Evolutionary conservation across 2,797 vertebrate genomes (phyloP).

Genomic region (Phaenicophaeus curvirostris): DNA sequence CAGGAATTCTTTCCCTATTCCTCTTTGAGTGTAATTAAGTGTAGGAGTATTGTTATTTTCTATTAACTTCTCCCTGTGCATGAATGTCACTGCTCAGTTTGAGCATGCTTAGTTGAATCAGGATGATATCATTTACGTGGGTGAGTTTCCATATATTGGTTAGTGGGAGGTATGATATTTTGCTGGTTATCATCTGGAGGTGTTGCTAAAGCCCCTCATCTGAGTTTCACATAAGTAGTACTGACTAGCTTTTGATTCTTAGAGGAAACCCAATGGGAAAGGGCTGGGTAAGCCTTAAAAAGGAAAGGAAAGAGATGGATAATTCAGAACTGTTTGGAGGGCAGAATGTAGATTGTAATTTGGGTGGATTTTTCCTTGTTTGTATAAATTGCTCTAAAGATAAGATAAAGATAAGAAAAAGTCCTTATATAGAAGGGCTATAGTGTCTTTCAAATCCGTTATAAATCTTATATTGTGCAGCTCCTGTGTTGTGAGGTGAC

Average conservation of each 20-base stretch:
- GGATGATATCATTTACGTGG: conserved; percentile 48
- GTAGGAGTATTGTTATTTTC: conserved; percentile 49
- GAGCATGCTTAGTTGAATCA: conserved; percentile 49
- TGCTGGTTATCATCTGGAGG: conserved; percentile 57
- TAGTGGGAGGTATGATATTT: conserved; percentile 70
- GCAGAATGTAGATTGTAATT: not conserved
- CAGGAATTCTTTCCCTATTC: conserved; percentile 3
- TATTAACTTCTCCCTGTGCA: not conserved
- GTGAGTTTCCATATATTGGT: conserved; percentile 62
- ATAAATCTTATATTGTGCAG: not conserved
- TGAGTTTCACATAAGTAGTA: conserved; percentile 29
- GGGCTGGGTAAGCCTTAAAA: not conserved
- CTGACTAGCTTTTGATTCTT: conserved; percentile 35
- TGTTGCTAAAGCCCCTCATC: conserved; percentile 54
- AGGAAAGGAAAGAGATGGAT: not conserved
- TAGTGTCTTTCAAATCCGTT: not conserved
- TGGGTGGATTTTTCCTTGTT: not conserved
- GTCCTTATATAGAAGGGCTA: not conserved
- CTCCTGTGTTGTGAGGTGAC: not conserved
- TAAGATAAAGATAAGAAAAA: not conserved
- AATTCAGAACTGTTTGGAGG: not conserved
- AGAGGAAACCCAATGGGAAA: not conserved
- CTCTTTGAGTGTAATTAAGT: conserved; percentile 12
- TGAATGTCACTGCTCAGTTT: conserved; percentile 35
- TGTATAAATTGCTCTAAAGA: not conserved